Conservation (phyloP, 2,888 invertebrate species). For the Dynastes maya region DNA sequence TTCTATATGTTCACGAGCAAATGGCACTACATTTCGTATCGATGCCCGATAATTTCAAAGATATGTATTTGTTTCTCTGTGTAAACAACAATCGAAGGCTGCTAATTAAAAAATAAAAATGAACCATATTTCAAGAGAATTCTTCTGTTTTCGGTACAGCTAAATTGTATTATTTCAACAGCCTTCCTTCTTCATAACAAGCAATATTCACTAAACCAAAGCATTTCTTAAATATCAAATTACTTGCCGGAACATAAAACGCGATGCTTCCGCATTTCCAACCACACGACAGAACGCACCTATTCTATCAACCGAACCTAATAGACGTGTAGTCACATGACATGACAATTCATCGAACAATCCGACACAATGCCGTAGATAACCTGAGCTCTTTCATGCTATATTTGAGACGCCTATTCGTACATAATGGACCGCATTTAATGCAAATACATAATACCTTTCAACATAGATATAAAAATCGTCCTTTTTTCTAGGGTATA, state of each 20-base stretch:
- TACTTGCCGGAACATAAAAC: constrained; percentile 27
- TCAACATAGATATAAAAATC: background rate
- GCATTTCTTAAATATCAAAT: constrained; percentile 22
- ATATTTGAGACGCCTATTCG: constrained; percentile 62
- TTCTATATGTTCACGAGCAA: too few relatives aligned
- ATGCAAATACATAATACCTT: constrained; percentile 48
- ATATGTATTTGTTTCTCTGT: too few relatives aligned
- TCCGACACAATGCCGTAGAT: constrained; percentile 60
- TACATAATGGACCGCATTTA: constrained; percentile 65
- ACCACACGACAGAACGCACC: constrained; percentile 9
- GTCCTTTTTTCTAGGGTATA: too few relatives aligned
- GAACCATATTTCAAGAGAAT: background rate
- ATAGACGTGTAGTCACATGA: constrained; percentile 59
- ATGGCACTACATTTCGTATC: too few relatives aligned
- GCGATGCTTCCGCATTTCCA: constrained; percentile 37
- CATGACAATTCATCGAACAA: constrained; percentile 63
- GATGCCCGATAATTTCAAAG: too few relatives aligned
- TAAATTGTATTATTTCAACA: background rate
- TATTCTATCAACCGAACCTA: constrained; percentile 6
- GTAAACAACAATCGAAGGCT: too few relatives aligned
- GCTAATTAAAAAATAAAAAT: too few relatives aligned
- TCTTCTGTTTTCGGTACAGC: background rate
- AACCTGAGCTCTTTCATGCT: constrained; percentile 63
- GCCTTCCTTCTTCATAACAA: background rate
- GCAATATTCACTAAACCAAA: background rate